Evolutionary conservation across 2,797 vertebrate genomes (phyloP), one percentile per base, ranked within the genome.

Genomic region (Crypturellus tataupa): DNA sequence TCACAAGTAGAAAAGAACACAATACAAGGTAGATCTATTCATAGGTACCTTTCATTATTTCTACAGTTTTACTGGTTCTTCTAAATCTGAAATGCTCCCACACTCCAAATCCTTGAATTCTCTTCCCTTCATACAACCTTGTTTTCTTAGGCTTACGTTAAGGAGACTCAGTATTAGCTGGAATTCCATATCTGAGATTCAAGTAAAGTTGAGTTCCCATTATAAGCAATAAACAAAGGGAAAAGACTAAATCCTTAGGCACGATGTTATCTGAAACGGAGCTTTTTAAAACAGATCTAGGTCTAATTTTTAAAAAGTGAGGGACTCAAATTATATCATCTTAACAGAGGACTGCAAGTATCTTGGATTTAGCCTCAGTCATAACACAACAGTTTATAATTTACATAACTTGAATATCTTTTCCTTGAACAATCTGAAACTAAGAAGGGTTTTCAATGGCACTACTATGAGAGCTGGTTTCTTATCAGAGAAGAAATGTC

Each of bases 281-380:
- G 47, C 31, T 70, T 39, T 53, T 91, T 64, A 44, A 64, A 78
- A 62, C 24, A 73, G 51, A 40, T 55, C 27, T 27, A 71, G 37
- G 39, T 18, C 49, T 92, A 79, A 29, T 40, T 63, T 65, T 84
- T 84, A 85, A 84, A 23, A 82, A 91, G 73, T 9, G 42, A 90
- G 62, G 55, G 8, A 25, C 59, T 72, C 58, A 44, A 60, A 76
- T 89, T 40, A 89, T 12, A 64, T 55, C 42, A 31, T 33, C 51
- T 63, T 49, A 89, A 84, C 51, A 91, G 92, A 89, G 35, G 56
- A 33, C 44, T 76, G 46, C 69, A 92, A 86, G 93, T 23, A 79
- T 67, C 67, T 53, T 76, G 55, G 39, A 76, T 35, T 62, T 55
- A 56, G 20, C 23, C 59, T 87, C 72, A 21, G 6, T 10, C 58